Base-by-base conservation (phyloP, 2,888 invertebrate species). In the Lepidocyrtoides sp. region DNA sequence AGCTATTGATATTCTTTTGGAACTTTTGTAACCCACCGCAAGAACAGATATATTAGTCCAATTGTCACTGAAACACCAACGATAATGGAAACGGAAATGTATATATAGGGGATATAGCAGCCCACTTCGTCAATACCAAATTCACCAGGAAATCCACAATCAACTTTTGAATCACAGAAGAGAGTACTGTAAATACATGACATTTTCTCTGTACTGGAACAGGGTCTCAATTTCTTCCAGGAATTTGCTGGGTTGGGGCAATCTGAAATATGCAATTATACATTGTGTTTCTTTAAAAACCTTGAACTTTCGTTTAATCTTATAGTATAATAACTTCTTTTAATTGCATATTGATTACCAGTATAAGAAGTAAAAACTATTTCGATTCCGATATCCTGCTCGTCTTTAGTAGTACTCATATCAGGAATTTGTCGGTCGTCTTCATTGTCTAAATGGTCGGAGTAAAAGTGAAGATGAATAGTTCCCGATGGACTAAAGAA, bases 311-410 rank as follows among this genome's bases (percentile, higher is more conserved):
- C 12, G 12, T 14, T 10, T 48, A n/a, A n/a, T n/a, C n/a, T n/a
- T n/a, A n/a, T n/a, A n/a, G n/a, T n/a, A n/a, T n/a, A n/a, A n/a
- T n/a, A 51, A 51, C 7, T 1, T 48, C 5, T 7, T 41, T 8
- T 32, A n/a, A 63, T 44, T 20, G 29, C 48, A 60, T 20, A 7
- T 60, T 20, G 60, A 10, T 14, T 54, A 88, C 91, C 60, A 63
- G 91, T 88, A 48, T 91, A 91, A 0, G 87, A 82, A 12, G 91
- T 91, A 54, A 91, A 91, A 2, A 91, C 88, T 63, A 91, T 88
- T 77, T 88, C 88, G 36, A 82, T 79, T 36, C 91, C 91, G 51
- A 91, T 63, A 10, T 88, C 69, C 10, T 41, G 1, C 5, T 66
- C 51, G n/a, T n/a, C n/a, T n/a, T n/a, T n/a, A 12, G 23, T 20